phyloP scores from a whole-genome alignment of 1,140 invertebrate genomes.

The Myzus persicae region DNA sequence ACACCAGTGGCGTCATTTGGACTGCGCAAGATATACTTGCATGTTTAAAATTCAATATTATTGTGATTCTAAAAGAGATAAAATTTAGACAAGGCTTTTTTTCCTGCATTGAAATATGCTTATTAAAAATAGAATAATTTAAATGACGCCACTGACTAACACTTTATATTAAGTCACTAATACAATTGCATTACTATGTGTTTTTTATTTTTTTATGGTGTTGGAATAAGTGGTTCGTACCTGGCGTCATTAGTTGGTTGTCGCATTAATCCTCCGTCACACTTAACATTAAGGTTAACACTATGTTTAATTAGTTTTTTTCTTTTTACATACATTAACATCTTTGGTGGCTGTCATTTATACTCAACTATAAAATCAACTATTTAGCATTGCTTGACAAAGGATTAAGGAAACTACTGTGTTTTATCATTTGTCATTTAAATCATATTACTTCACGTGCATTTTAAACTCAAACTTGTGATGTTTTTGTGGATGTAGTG shows the following conservation, averaged over 20 bases:
- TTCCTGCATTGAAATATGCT: too few species aligned
- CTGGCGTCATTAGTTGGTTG: slow-evolving; percentile 51
- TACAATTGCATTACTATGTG: not conserved
- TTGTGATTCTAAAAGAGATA: too few species aligned
- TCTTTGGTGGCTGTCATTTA: slow-evolving; percentile 30
- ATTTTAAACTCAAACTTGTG: not conserved
- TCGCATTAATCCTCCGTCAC: slow-evolving; percentile 47
- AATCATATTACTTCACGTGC: not conserved
- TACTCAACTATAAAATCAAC: not conserved
- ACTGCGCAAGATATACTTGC: too few species aligned
- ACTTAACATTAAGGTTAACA: slow-evolving; percentile 57
- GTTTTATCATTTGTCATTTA: not conserved
- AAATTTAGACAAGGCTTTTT: too few species aligned
- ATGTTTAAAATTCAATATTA: too few species aligned
- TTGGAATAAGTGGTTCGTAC: slow-evolving; percentile 50
- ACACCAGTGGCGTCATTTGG: not conserved
- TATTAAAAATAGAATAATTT: too few species aligned
- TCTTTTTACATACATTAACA: slow-evolving; percentile 6
- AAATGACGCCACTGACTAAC: too few species aligned
- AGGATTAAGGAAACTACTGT: not conserved
- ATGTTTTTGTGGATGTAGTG: not conserved
- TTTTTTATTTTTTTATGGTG: slow-evolving; percentile 45
- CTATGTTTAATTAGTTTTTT: slow-evolving; percentile 15
- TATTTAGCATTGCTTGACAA: not conserved
- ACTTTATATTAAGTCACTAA: slow-evolving; percentile 28